phyloP scores from a whole-genome alignment of 2,113 vertebrate species.

The Hypocryptadius cinnamomeus region DNA sequence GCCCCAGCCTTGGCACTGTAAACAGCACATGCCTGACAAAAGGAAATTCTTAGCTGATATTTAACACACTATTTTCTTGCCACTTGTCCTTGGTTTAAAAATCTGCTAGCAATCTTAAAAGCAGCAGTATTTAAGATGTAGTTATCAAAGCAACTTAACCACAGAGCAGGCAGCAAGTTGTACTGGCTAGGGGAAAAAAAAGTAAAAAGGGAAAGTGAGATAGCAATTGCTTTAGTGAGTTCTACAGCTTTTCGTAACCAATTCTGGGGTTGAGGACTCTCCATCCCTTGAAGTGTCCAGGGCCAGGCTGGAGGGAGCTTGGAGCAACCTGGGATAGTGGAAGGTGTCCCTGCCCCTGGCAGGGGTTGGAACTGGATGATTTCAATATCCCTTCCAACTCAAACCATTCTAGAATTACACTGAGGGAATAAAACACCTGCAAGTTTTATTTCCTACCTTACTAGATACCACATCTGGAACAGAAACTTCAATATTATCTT shows the following conservation, averaged over 20 bases:
- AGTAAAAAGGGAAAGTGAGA: not conserved
- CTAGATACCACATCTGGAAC: not conserved
- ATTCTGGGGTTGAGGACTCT: not conserved
- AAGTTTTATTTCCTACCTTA: not conserved
- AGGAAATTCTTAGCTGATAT: not conserved
- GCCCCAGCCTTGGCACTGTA: not conserved
- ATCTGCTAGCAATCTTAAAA: not conserved
- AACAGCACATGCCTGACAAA: not conserved
- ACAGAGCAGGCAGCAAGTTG: not conserved
- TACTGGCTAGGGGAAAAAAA: not conserved
- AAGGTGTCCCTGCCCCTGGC: not conserved
- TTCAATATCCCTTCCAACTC: not conserved
- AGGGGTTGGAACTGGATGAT: not conserved
- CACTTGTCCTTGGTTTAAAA: not conserved
- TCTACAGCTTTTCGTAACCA: not conserved
- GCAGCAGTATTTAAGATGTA: not conserved
- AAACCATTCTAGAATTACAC: not conserved
- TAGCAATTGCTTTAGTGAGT: not conserved
- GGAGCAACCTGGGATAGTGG: not conserved
- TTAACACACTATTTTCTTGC: not conserved
- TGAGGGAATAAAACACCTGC: not conserved
- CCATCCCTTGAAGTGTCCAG: not conserved
- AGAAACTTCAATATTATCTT: not conserved
- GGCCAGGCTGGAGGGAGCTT: fast-evolving
- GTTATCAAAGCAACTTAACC: not conserved